Percentiles rank a stretch among this genome's conserved stretches.
phyloP scores from a whole-genome alignment of 2,888 invertebrate species.

The Notocelia uddmanniana region DNA sequence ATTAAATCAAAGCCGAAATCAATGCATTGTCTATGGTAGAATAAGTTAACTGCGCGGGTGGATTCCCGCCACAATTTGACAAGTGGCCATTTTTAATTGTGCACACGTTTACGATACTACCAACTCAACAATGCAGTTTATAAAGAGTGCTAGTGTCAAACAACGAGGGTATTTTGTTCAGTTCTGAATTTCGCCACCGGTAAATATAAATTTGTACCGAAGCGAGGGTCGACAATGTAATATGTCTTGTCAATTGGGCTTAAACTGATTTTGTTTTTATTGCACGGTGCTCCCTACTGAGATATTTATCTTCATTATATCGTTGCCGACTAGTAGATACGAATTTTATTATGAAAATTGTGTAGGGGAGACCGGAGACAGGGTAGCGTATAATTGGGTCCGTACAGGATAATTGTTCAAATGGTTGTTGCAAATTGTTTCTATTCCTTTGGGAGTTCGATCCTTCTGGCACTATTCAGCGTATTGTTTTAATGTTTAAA shows the following conservation, averaged over 20 bases:
- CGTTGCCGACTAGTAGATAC: conserved; percentile 74
- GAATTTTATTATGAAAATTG: conserved; percentile 80
- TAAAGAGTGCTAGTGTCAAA: conserved; percentile 6
- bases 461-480: conserved; percentile 49
- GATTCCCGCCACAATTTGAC: conserved; percentile 70
- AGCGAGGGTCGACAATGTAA: conserved; percentile 61
- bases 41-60: conserved; percentile 72
- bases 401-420: conserved; percentile 80
- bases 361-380: conserved; percentile 69
- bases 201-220: conserved; percentile 32
- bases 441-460: conserved; percentile 62
- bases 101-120: conserved; percentile 46
- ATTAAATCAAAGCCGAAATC: conserved; percentile 45
- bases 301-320: conserved; percentile 84
- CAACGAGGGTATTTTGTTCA: background rate
- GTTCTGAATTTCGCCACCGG: conserved; percentile 20
- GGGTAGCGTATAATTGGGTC: conserved; percentile 75
- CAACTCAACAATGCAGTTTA: conserved; percentile 12
- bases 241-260: conserved; percentile 81
- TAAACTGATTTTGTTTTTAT: conserved; percentile 83
- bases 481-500: conserved; percentile 28
- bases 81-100: conserved; percentile 67
- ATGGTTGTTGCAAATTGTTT: conserved; percentile 72
- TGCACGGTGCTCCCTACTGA: conserved; percentile 71
- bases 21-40: conserved; percentile 60